phyloP scores from a whole-genome alignment of 2,797 vertebrate species.

The Ambastaia sidthimunki region DNA sequence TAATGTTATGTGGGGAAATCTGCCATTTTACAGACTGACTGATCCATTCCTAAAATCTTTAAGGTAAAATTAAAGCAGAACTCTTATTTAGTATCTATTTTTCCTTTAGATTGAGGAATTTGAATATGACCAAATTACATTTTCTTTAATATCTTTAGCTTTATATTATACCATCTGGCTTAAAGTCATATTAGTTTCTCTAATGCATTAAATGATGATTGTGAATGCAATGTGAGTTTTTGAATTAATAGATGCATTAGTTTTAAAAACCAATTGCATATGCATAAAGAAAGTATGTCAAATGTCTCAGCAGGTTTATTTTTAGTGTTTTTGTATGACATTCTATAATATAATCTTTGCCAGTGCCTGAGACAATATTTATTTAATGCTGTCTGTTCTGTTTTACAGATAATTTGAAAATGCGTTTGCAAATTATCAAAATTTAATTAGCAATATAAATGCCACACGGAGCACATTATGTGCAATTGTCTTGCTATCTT shows the following conservation, averaged over 20 bases:
- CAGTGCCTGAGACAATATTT: conserved; percentile 73
- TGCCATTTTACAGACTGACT: conserved; percentile 73
- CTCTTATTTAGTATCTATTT: conserved; percentile 54
- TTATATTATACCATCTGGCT: conserved; percentile 45
- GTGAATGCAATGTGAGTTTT: conserved; percentile 12
- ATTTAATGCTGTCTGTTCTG: conserved; percentile 74
- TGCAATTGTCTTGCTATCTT: conserved; percentile 99
- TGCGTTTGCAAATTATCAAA: conserved; percentile 90
- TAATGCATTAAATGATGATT: conserved; percentile 33
- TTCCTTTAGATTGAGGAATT: conserved; percentile 54
- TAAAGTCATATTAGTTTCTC: conserved; percentile 20
- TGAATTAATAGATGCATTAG: neutral
- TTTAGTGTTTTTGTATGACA: neutral
- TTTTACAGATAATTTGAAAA: conserved; percentile 82
- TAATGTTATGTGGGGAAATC: conserved; percentile 78
- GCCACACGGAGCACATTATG: conserved; percentile 90
- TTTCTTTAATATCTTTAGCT: conserved; percentile 54
- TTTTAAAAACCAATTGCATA: neutral
- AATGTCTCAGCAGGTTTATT: neutral
- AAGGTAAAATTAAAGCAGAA: conserved; percentile 61
- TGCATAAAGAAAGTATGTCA: neutral
- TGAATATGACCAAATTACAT: conserved; percentile 60
- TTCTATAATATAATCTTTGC: conserved; percentile 40
- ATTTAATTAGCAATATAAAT: conserved; percentile 99
- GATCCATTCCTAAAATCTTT: conserved; percentile 74